These are phyloP conservation scores for Agapornis canus DNA, from an alignment of 2,797 vertebrate species.

Conservation along the genomic window DNA sequence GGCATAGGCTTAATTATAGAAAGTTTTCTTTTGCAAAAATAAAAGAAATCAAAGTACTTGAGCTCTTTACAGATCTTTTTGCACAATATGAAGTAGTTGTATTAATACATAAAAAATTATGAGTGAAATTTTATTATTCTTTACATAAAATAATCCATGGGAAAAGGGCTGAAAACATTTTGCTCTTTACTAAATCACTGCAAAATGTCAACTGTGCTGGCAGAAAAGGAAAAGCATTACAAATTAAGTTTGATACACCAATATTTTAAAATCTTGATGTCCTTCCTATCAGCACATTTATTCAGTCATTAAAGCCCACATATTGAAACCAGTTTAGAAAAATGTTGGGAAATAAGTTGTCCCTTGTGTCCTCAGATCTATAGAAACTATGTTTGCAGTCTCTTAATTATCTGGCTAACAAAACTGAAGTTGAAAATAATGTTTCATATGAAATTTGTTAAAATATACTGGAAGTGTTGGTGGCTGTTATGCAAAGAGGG, in stretches of 20 bases:
- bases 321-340: not conserved
- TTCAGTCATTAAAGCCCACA: constrained; percentile 25
- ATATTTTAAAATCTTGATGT: constrained; percentile 51
- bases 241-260: constrained; percentile 41
- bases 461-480: not conserved
- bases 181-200: constrained; percentile 43
- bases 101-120: constrained; percentile 14
- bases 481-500: not conserved
- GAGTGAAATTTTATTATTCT: constrained; percentile 44
- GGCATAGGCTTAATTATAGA: constrained; percentile 67
- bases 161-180: constrained; percentile 23
- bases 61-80: constrained; percentile 20
- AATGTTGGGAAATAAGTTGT: constrained; percentile 4
- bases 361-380: not conserved
- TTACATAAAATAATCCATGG: constrained; percentile 30
- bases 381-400: not conserved
- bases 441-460: constrained; percentile 3
- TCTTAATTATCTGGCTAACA: constrained; percentile 3
- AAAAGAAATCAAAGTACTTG: constrained; percentile 42
- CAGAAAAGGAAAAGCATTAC: constrained; percentile 27
- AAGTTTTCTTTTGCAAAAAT: constrained; percentile 59
- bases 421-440: not conserved
- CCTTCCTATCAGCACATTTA: constrained; percentile 19
- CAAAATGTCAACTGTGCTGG: not conserved
- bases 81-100: constrained; percentile 22